Evolutionary conservation across 2,888 invertebrate species (phyloP).

Genomic region (Drosophila nigricruria): DNA sequence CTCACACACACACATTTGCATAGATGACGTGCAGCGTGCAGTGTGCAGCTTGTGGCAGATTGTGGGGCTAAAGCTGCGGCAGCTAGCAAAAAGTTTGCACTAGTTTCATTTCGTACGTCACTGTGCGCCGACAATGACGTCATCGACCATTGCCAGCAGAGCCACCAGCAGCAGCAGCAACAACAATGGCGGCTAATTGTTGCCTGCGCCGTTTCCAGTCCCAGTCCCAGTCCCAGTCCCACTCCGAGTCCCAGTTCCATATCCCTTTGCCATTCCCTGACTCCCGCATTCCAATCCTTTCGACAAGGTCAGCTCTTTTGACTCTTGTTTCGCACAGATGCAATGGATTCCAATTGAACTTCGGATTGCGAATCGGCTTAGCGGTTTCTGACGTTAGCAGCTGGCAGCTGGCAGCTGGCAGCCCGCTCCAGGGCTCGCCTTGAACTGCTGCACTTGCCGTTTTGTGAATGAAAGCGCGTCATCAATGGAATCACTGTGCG

Average conservation of each 20-base stretch:
- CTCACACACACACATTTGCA: slow-evolving; percentile 25
- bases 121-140: slow-evolving; percentile 52
- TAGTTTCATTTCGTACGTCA: slow-evolving; percentile 52
- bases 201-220: slow-evolving; percentile 22
- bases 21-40: slow-evolving; percentile 34
- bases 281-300: background rate
- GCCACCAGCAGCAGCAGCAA: slow-evolving; percentile 5
- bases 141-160: slow-evolving; percentile 34
- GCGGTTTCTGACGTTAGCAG: slow-evolving; percentile 17
- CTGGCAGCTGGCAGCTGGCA: background rate
- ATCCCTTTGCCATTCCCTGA: background rate
- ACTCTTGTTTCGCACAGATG: background rate
- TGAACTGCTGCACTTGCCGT: slow-evolving; percentile 56
- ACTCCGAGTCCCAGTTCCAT: background rate
- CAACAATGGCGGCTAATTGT: slow-evolving; percentile 54
- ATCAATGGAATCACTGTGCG: slow-evolving; percentile 50
- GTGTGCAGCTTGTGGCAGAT: slow-evolving; percentile 2
- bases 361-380: background rate
- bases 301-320: slow-evolving; percentile 2
- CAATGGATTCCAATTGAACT: background rate
- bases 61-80: background rate
- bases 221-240: no score
- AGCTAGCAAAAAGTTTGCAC: slow-evolving; percentile 36
- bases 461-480: slow-evolving; percentile 78
- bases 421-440: slow-evolving; percentile 33